Conservation (phyloP, 2,888 invertebrate genomes). For the Ophion slaviceki region DNA sequence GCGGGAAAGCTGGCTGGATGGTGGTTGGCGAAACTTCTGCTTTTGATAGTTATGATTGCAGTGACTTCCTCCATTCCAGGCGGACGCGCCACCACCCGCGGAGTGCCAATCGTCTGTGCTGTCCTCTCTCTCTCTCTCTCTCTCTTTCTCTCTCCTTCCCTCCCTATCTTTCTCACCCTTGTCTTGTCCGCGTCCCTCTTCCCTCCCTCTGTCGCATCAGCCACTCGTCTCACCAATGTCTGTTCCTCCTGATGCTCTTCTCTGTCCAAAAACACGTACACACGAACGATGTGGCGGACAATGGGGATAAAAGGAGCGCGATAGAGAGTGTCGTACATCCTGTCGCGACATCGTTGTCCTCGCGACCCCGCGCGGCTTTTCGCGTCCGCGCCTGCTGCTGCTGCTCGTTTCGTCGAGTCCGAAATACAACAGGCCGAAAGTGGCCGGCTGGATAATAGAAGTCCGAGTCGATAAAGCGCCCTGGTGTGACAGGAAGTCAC, state of each 20-base stretch:
- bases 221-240: slow-evolving; percentile 20
- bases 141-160: slow-evolving; percentile 47
- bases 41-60: slow-evolving; percentile 80
- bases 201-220: slow-evolving; percentile 35
- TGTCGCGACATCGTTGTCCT: slow-evolving; percentile 64
- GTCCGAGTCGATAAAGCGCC: slow-evolving; percentile 60
- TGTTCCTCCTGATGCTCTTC: slow-evolving; percentile 46
- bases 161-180: slow-evolving; percentile 7
- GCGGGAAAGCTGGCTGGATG: slow-evolving; percentile 52
- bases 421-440: slow-evolving; percentile 52
- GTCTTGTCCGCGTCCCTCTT: slow-evolving; percentile 15
- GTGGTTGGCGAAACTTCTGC: slow-evolving; percentile 72
- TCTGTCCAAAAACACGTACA: slow-evolving; percentile 11
- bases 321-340: slow-evolving; percentile 54
- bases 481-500: slow-evolving; percentile 54
- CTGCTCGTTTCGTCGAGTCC: slow-evolving; percentile 30
- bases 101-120: slow-evolving; percentile 71
- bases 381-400: slow-evolving; percentile 24
- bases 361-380: slow-evolving; percentile 58
- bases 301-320: neutral
- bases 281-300: slow-evolving; percentile 55
- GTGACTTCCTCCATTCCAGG: slow-evolving; percentile 69
- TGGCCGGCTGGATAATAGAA: slow-evolving; percentile 59
- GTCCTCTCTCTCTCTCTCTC: slow-evolving; percentile 15
- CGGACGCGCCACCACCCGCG: slow-evolving; percentile 72